These are phyloP conservation scores for Alosa alosa DNA, from an alignment of 2,113 vertebrate species.

Conservation along the genomic window DNA sequence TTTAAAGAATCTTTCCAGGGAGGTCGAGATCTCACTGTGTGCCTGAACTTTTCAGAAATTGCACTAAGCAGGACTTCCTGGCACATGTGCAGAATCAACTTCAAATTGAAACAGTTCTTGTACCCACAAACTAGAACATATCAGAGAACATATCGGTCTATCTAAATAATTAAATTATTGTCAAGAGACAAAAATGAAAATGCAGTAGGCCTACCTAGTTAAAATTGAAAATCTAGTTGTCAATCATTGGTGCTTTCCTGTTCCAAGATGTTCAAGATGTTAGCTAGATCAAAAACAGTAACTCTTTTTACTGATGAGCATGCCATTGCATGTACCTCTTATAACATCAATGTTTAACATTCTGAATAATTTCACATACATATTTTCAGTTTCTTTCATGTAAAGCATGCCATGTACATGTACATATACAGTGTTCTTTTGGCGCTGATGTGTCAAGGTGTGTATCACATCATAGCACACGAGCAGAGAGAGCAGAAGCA, in stretches of 20 bases:
- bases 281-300: no score
- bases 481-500: constrained; percentile 22
- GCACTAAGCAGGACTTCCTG: background rate
- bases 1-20: constrained; percentile 13
- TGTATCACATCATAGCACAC: background rate
- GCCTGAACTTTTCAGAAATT: background rate
- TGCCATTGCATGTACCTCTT: no score
- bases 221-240: background rate
- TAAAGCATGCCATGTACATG: background rate
- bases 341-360: background rate
- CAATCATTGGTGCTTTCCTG: background rate
- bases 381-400: background rate
- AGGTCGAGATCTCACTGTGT: background rate
- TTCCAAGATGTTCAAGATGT: background rate
- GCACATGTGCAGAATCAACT: background rate
- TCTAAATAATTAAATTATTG: background rate
- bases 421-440: background rate
- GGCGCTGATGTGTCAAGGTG: background rate
- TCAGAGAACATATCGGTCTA: background rate
- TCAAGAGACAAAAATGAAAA: background rate
- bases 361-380: background rate
- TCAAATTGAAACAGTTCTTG: background rate
- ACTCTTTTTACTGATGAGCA: background rate
- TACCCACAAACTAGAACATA: background rate
- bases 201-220: background rate